Conservation (phyloP, 2,888 invertebrate genomes). For the Synanthedon tipuliformis region DNA sequence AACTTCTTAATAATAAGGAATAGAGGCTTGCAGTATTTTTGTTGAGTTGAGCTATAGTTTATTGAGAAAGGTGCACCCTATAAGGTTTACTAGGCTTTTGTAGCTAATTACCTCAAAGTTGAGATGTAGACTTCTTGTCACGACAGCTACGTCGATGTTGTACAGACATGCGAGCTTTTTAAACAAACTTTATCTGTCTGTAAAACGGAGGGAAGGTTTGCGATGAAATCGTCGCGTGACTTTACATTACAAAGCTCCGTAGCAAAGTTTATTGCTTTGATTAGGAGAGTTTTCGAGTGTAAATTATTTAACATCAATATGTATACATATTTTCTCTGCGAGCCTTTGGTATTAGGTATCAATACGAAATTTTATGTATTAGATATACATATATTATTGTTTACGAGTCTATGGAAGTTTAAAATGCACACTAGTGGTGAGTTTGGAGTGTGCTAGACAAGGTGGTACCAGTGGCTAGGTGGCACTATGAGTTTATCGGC, state of each 20-base stretch:
- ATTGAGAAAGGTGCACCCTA: too few species aligned
- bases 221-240: conserved; percentile 68
- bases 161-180: conserved; percentile 63
- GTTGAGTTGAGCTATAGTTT: conserved; percentile 6
- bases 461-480: conserved; percentile 56
- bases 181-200: conserved; percentile 61
- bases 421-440: conserved; percentile 19
- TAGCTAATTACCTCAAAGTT: neutral
- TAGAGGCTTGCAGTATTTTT: conserved; percentile 57
- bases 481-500: conserved; percentile 59
- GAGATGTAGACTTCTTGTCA: conserved; percentile 45
- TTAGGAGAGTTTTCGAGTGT: conserved; percentile 33
- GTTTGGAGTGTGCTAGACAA: conserved; percentile 26
- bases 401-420: neutral
- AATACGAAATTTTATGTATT: conserved; percentile 1
- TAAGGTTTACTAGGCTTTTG: too few species aligned
- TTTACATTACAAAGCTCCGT: conserved; percentile 38
- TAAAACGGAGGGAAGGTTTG: conserved; percentile 62
- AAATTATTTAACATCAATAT: neutral
- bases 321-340: neutral
- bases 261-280: conserved; percentile 53
- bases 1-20: conserved; percentile 65
- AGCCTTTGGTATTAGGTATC: conserved; percentile 1
- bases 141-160: conserved; percentile 54
- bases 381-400: too few species aligned